Evolutionary conservation across 2,113 vertebrate genomes (phyloP).

Genomic region (Pachyramphus minor): DNA sequence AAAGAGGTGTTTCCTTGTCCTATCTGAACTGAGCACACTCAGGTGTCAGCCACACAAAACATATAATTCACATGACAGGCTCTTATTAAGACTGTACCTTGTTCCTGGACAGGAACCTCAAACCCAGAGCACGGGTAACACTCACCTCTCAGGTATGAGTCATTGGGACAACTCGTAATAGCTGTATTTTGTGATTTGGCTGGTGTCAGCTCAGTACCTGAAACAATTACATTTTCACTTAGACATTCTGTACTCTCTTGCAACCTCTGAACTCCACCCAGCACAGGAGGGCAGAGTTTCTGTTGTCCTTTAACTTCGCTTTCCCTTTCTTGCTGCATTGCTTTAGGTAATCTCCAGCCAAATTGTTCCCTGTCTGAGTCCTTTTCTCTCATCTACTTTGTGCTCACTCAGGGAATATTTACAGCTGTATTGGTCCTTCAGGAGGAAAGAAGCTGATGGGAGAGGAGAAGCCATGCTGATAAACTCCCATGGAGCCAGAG

Average conservation of each 20-base stretch:
- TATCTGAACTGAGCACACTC: neutral
- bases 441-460: neutral
- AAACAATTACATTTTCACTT: constrained; percentile 23
- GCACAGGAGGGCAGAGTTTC: neutral
- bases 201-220: neutral
- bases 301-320: neutral
- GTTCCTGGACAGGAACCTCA: neutral
- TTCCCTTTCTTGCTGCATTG: neutral
- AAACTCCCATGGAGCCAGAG: neutral
- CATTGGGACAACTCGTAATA: neutral
- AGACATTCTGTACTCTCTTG: neutral
- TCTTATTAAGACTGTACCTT: neutral
- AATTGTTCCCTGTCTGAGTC: neutral
- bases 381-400: neutral
- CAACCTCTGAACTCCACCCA: neutral
- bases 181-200: neutral
- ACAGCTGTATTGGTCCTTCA: neutral
- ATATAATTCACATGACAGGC: neutral
- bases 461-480: neutral
- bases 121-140: neutral
- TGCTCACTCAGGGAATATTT: neutral
- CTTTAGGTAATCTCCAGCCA: neutral
- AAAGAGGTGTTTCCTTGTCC: neutral
- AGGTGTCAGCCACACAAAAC: neutral
- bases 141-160: neutral